Evolutionary conservation across 2,113 vertebrate genomes (phyloP).

Genomic region (Cephalopterus ornatus): DNA sequence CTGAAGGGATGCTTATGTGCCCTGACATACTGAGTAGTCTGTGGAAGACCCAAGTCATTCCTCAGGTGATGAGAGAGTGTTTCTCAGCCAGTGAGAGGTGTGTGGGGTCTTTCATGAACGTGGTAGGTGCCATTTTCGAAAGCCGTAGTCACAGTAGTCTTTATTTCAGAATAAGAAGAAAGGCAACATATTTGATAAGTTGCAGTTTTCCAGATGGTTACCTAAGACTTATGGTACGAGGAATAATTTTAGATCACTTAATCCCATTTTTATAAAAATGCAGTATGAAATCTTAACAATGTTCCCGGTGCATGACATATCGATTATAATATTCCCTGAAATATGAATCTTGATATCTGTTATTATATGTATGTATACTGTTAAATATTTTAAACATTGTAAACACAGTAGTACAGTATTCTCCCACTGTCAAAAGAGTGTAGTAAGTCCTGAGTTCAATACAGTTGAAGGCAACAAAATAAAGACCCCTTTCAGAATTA

Average conservation of each 20-base stretch:
- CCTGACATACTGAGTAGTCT: not conserved
- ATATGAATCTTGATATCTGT: not conserved
- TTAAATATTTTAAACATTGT: not conserved
- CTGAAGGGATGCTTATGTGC: not conserved
- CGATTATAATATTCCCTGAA: not conserved
- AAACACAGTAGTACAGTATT: not conserved
- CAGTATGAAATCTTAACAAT: not conserved
- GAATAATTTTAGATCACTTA: not conserved
- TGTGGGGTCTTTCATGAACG: not conserved
- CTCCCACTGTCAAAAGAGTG: not conserved
- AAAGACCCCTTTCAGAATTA: not conserved
- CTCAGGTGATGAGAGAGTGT: not conserved
- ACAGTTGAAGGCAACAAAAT: not conserved
- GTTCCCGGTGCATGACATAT: not conserved
- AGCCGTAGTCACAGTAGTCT: not conserved
- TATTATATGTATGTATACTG: not conserved
- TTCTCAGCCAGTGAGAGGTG: not conserved
- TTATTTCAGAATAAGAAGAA: not conserved
- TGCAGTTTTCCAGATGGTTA: not conserved
- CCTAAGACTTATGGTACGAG: accelerated
- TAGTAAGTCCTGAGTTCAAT: not conserved
- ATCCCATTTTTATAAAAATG: not conserved
- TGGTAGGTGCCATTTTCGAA: not conserved
- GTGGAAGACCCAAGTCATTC: not conserved
- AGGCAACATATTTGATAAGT: not conserved